Evolutionary conservation across 2,888 invertebrate species (phyloP).

Genomic region (Plebejus argus): DNA sequence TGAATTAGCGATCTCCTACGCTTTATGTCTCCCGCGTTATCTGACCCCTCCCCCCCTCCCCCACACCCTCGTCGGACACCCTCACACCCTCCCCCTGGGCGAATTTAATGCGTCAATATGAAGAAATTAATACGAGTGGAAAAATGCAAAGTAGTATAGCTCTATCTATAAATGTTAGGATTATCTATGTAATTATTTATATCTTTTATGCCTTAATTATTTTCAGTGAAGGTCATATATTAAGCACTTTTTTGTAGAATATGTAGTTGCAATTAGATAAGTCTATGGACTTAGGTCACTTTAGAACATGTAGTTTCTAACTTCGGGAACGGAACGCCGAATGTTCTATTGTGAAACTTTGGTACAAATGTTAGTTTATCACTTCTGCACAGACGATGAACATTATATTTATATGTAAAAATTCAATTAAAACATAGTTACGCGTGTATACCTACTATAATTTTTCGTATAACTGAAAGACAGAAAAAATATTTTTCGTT

Average conservation of each 20-base stretch:
- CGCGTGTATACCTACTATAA: too few relatives aligned
- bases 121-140: slow-evolving; percentile 76
- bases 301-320: neutral
- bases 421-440: too few relatives aligned
- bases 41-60: slow-evolving; percentile 54
- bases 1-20: slow-evolving; percentile 81
- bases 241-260: neutral
- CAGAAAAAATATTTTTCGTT: too few relatives aligned
- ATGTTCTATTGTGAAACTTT: neutral
- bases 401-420: neutral
- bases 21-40: slow-evolving; percentile 78
- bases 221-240: neutral
- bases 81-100: slow-evolving; percentile 48
- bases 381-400: neutral
- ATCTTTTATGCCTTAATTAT: neutral
- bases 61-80: slow-evolving; percentile 48
- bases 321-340: neutral
- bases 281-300: neutral
- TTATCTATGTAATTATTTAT: neutral
- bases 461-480: too few relatives aligned
- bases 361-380: neutral
- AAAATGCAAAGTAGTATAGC: slow-evolving; percentile 52
- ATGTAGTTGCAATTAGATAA: neutral
- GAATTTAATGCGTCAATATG: slow-evolving; percentile 65
- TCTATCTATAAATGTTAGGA: neutral